phyloP scores from a whole-genome alignment of 2,797 vertebrate species.

The Picus viridis region DNA sequence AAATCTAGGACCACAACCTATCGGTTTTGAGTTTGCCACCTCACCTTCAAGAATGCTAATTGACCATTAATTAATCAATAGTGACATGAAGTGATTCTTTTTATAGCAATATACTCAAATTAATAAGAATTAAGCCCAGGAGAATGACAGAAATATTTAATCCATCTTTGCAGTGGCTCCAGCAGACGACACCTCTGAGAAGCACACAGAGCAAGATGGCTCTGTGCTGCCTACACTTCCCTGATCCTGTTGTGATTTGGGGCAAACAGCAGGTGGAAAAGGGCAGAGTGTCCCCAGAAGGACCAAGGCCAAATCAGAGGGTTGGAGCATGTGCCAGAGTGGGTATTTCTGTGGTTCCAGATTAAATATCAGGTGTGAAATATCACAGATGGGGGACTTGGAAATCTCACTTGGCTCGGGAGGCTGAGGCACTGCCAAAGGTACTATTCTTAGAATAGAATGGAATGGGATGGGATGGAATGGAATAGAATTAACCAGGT shows the following conservation, averaged over 20 bases:
- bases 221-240: not conserved
- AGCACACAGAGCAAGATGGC: accelerated
- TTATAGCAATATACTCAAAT: not conserved
- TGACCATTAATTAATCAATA: conserved; percentile 10
- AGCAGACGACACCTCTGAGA: not conserved
- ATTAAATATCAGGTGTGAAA: not conserved
- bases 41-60: not conserved
- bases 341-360: not conserved
- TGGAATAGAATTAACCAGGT: too few species aligned
- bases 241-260: not conserved
- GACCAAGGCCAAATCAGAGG: not conserved
- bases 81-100: not conserved
- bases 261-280: not conserved
- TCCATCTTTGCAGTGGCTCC: not conserved
- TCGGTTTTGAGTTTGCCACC: not conserved
- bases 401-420: not conserved
- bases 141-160: not conserved
- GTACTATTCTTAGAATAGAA: too few species aligned
- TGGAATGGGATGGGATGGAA: too few species aligned
- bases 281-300: not conserved
- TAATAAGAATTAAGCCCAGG: not conserved
- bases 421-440: not conserved
- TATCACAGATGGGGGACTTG: not conserved
- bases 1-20: not conserved
- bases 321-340: not conserved